phyloP scores from a whole-genome alignment of 2,113 vertebrate genomes.

The Microtus pennsylvanicus region DNA sequence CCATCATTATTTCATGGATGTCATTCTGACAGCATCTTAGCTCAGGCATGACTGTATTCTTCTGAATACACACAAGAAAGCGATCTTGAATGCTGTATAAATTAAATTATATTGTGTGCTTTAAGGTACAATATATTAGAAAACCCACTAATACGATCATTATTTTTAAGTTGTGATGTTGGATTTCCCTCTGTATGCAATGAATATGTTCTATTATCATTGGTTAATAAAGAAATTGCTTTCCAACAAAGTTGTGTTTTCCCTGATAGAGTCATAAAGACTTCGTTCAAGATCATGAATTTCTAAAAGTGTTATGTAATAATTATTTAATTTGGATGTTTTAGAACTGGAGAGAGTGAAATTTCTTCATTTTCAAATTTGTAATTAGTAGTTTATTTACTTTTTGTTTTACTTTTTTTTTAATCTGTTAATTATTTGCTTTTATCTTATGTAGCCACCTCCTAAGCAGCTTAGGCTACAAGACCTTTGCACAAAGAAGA shows the following conservation, averaged over 20 bases:
- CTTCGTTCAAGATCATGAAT: neutral
- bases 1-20: neutral
- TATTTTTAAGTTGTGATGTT: neutral
- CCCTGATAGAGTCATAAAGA: conserved; percentile 13
- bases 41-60: neutral
- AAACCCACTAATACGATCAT: neutral
- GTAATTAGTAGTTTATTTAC: neutral
- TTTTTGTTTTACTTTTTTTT: neutral
- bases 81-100: neutral
- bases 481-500: too few relatives aligned
- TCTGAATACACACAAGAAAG: neutral
- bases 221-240: too few relatives aligned
- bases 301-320: conserved; percentile 14
- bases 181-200: too few relatives aligned
- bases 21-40: neutral
- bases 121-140: neutral
- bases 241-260: neutral
- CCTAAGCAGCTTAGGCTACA: too few relatives aligned
- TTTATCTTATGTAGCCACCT: neutral
- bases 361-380: neutral
- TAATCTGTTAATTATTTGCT: conserved; percentile 2
- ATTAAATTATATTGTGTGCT: neutral
- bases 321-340: neutral
- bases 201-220: too few relatives aligned
- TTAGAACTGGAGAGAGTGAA: neutral